Evolutionary conservation across 2,888 invertebrate genomes (phyloP).

Genomic region (Melinaea menophilus): DNA sequence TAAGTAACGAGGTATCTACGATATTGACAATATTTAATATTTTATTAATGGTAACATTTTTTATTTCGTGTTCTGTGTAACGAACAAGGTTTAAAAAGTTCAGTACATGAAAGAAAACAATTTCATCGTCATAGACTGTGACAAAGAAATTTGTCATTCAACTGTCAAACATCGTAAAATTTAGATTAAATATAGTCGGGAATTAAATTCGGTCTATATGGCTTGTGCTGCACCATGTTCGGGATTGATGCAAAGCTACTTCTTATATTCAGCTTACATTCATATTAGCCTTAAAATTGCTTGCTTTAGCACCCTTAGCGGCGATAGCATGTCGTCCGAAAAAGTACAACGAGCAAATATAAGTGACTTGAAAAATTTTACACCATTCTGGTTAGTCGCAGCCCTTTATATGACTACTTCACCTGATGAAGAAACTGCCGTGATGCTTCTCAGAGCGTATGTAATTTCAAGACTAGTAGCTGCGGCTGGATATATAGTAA

Average conservation of each 20-base stretch:
- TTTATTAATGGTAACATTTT: too few relatives aligned
- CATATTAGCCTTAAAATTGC: slow-evolving; percentile 35
- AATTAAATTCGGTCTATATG: slow-evolving; percentile 1
- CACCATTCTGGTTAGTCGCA: slow-evolving; percentile 57
- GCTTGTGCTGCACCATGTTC: slow-evolving; percentile 7
- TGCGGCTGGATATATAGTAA: slow-evolving; percentile 40
- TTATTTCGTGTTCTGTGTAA: too few relatives aligned
- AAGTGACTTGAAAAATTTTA: slow-evolving; percentile 52
- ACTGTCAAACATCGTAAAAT: too few relatives aligned
- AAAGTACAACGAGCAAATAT: slow-evolving; percentile 47
- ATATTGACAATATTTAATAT: too few relatives aligned
- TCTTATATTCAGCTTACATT: slow-evolving; percentile 30
- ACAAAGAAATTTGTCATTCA: too few relatives aligned
- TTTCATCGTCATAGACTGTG: too few relatives aligned
- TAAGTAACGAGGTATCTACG: too few relatives aligned
- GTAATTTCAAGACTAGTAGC: slow-evolving; percentile 42
- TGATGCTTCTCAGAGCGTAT: slow-evolving; percentile 41
- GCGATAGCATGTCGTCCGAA: slow-evolving; percentile 38
- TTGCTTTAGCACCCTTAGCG: slow-evolving; percentile 42
- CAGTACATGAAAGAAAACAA: too few relatives aligned
- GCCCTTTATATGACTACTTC: slow-evolving; percentile 50
- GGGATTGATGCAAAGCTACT: slow-evolving; percentile 27
- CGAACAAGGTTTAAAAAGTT: too few relatives aligned
- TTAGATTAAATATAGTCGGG: too few relatives aligned
- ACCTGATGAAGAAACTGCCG: slow-evolving; percentile 39